phyloP scores from a whole-genome alignment of 2,113 vertebrate genomes.

The Chitala chitala region DNA sequence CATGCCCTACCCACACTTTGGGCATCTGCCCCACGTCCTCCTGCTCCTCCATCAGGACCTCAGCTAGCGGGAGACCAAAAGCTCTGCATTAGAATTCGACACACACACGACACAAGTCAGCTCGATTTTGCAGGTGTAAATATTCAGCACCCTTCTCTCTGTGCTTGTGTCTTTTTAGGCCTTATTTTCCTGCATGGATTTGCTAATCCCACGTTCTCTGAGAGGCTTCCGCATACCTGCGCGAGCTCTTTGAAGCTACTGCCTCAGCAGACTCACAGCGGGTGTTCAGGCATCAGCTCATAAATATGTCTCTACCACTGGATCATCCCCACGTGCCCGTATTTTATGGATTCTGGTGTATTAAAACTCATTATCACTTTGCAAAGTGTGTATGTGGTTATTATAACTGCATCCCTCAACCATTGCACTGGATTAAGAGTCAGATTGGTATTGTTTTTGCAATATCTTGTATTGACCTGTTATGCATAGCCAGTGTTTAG shows the following conservation, averaged over 20 bases:
- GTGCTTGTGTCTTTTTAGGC: background rate
- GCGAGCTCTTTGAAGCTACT: background rate
- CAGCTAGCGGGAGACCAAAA: no score
- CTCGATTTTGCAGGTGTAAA: background rate
- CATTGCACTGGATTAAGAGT: background rate
- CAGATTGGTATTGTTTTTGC: background rate
- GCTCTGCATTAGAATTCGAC: no score
- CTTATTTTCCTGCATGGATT: background rate
- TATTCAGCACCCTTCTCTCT: no score
- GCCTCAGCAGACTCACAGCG: background rate
- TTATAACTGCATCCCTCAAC: background rate
- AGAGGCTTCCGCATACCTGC: background rate
- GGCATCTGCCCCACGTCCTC: no score
- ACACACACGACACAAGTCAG: background rate
- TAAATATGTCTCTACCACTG: background rate
- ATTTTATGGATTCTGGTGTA: background rate
- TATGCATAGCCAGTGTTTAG: background rate
- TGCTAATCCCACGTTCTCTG: background rate
- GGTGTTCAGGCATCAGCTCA: background rate
- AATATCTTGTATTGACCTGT: background rate
- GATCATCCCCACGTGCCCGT: background rate
- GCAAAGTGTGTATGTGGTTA: background rate
- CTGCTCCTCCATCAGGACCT: background rate
- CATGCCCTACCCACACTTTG: no score
- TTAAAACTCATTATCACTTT: background rate